These are phyloP conservation scores for Druceiella hillmani DNA, from an alignment of 2,888 invertebrate species.

Conservation along the genomic window DNA sequence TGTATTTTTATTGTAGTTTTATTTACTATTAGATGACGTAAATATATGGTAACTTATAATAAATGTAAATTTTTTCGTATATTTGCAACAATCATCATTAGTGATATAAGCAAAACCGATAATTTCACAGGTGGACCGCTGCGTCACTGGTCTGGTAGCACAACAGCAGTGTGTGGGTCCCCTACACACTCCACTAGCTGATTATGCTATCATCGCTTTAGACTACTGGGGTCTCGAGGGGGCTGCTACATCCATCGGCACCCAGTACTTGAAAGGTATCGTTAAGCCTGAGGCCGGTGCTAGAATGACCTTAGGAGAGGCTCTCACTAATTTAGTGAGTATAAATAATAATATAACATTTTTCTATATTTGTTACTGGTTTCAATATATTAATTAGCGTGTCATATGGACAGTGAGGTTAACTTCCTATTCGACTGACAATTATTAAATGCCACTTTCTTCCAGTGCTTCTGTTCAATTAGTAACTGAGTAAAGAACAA, in stretches of 20 bases:
- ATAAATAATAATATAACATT: too few species aligned
- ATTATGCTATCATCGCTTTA: slow-evolving; percentile 86
- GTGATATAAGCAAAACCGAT: too few species aligned
- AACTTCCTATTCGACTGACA: slow-evolving; percentile 2
- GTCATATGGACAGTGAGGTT: slow-evolving; percentile 14
- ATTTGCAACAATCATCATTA: too few species aligned
- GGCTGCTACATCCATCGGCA: slow-evolving; percentile 92
- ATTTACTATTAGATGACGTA: too few species aligned
- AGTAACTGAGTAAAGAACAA: too few species aligned
- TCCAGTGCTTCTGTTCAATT: too few species aligned
- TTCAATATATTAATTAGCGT: too few species aligned
- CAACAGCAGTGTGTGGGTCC: slow-evolving; percentile 99
- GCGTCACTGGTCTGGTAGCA: slow-evolving; percentile 91
- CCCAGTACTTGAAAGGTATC: slow-evolving; percentile 93
- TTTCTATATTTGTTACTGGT: too few species aligned
- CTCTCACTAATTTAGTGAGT: slow-evolving; percentile 86
- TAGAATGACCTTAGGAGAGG: slow-evolving; percentile 90
- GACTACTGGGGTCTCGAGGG: slow-evolving; percentile 80
- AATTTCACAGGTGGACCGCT: slow-evolving; percentile 68
- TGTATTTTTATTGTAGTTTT: too few species aligned
- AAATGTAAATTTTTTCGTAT: too few species aligned
- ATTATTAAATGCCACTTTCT: too few species aligned
- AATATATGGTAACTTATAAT: too few species aligned
- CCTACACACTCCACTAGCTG: slow-evolving; percentile 91
- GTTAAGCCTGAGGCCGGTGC: slow-evolving; percentile 83